phyloP scores from a whole-genome alignment of 2,797 vertebrate species.

The Cryptoblepharus egeriae region DNA sequence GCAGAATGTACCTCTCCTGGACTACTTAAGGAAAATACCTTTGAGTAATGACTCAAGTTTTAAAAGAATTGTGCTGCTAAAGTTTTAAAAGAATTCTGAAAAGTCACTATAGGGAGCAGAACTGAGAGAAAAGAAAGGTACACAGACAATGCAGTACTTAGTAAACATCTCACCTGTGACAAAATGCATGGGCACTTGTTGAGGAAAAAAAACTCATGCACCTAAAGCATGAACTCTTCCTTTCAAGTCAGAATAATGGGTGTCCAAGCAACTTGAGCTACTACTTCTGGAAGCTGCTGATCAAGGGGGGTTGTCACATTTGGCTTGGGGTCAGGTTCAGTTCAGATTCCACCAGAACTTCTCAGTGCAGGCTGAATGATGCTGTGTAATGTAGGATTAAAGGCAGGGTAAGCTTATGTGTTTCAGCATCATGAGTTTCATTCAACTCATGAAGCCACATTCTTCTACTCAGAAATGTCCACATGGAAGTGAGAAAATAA shows the following conservation, averaged over 20 bases:
- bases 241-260: background rate
- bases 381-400: background rate
- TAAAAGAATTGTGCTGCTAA: background rate
- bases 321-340: background rate
- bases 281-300: background rate
- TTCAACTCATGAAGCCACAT: background rate
- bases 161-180: background rate
- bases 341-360: background rate
- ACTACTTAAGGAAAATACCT: background rate
- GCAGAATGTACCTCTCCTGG: background rate
- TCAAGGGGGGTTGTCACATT: background rate
- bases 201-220: background rate
- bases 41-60: background rate
- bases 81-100: background rate
- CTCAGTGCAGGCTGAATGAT: too few species aligned
- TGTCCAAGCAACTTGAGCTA: background rate
- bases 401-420: background rate
- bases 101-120: background rate
- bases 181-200: background rate
- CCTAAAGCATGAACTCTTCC: background rate
- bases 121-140: background rate
- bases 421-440: background rate
- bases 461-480: background rate
- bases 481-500: background rate
- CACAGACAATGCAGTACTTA: background rate